phyloP scores from a whole-genome alignment of 2,888 invertebrate species.

The Ormyrus thymus region DNA sequence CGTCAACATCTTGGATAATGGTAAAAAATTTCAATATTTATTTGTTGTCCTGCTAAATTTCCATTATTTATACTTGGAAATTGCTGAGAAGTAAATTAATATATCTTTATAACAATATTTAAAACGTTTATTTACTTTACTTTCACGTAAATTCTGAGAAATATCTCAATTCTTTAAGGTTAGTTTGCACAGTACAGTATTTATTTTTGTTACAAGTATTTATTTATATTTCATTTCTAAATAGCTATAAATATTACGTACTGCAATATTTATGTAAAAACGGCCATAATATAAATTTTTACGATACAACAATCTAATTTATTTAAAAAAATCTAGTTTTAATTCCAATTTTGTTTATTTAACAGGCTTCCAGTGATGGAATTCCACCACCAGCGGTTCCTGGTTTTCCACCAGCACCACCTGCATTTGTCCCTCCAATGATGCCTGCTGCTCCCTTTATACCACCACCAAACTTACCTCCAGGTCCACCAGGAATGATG shows the following conservation, averaged over 20 bases:
- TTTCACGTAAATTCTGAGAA: no score
- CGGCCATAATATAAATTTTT: not conserved
- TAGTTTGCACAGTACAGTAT: no score
- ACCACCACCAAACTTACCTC: constrained; percentile 70
- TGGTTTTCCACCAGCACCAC: constrained; percentile 70
- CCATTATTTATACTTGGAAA: no score
- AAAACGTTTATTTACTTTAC: no score
- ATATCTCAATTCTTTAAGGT: no score
- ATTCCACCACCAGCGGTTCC: constrained; percentile 69
- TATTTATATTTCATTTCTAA: no score
- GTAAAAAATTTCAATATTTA: constrained; percentile 34
- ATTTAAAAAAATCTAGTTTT: not conserved
- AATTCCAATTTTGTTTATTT: constrained; percentile 3
- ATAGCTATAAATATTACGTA: no score
- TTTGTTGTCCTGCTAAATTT: no score
- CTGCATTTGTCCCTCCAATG: constrained; percentile 70
- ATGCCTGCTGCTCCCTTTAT: constrained; percentile 70
- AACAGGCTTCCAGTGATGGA: constrained; percentile 71
- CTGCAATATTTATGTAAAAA: not conserved
- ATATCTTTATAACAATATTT: no score
- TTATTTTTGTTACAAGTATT: no score
- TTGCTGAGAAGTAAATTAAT: no score
- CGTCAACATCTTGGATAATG: constrained; percentile 37
- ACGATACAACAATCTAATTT: not conserved
- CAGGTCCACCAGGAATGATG: constrained; percentile 75